phyloP scores from a whole-genome alignment of 1,140 invertebrate species.

The Choristoneura fumiferana region DNA sequence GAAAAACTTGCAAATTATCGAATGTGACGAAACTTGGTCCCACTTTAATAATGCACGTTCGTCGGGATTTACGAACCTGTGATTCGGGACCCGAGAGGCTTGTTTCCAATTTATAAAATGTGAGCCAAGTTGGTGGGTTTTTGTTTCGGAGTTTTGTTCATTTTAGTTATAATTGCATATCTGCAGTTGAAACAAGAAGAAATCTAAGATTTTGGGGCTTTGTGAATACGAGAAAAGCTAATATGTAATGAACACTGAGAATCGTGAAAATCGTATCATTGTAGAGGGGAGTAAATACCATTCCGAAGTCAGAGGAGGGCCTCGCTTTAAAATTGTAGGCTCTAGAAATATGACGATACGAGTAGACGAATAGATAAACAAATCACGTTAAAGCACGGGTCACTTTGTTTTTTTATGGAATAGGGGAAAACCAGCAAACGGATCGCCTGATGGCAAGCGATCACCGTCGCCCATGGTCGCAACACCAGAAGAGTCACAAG shows the following conservation, averaged over 20 bases:
- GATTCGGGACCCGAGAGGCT: neutral
- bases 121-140: neutral
- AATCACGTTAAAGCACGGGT: too few relatives aligned
- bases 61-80: constrained; percentile 1
- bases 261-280: too few relatives aligned
- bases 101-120: neutral
- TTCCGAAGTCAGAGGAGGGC: too few relatives aligned
- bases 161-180: neutral
- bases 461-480: too few relatives aligned
- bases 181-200: neutral
- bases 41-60: constrained; percentile 27
- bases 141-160: neutral
- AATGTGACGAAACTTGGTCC: constrained; percentile 35
- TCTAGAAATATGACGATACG: too few relatives aligned
- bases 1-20: constrained; percentile 50
- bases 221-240: neutral
- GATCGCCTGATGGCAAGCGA: too few relatives aligned
- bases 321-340: too few relatives aligned
- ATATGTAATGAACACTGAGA: neutral
- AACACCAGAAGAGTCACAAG: too few relatives aligned
- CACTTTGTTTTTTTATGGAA: too few relatives aligned
- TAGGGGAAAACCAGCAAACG: too few relatives aligned
- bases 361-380: too few relatives aligned
- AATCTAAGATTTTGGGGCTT: neutral
- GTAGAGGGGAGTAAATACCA: too few relatives aligned